Percentiles rank a stretch among this genome's conserved stretches.
Evolutionary conservation across 1,140 invertebrate species (phyloP).

Genomic region (Caerostris darwini): DNA sequence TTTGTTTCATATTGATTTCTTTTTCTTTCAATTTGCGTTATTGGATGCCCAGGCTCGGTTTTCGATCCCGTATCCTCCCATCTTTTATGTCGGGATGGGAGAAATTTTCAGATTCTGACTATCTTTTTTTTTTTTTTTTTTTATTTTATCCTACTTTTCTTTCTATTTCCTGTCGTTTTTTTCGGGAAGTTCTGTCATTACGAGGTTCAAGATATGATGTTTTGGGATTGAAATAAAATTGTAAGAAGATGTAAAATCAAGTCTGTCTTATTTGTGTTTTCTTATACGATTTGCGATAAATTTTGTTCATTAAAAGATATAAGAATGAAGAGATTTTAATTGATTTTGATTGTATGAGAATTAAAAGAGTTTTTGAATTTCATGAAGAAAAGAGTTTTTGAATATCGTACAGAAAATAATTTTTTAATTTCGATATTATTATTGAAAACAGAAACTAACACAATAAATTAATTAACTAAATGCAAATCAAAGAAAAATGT

Average conservation of each 20-base stretch:
- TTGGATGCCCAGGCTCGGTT: constrained; percentile 50
- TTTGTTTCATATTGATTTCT: constrained; percentile 52
- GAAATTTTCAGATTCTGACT: neutral
- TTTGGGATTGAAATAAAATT: neutral
- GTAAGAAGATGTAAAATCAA: neutral
- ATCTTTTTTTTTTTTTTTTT: neutral
- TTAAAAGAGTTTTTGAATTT: too few relatives aligned
- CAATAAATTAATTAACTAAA: too few relatives aligned
- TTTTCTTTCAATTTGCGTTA: constrained; percentile 74
- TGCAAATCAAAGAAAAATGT: too few relatives aligned
- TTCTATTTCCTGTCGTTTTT: neutral
- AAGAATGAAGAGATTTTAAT: too few relatives aligned
- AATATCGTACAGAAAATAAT: too few relatives aligned
- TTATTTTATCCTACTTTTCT: neutral
- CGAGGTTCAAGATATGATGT: neutral
- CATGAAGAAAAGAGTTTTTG: too few relatives aligned
- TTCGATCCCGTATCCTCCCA: neutral
- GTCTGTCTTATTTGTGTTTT: too few relatives aligned
- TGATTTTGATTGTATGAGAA: too few relatives aligned
- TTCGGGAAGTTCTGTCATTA: neutral
- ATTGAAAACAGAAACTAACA: too few relatives aligned
- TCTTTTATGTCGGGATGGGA: neutral
- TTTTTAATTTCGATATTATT: too few relatives aligned
- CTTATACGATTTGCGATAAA: too few relatives aligned
- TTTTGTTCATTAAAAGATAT: too few relatives aligned